Evolutionary conservation across 2,113 vertebrate genomes (phyloP), one percentile per base, ranked within the genome.

Genomic region (Anser cygnoides): DNA sequence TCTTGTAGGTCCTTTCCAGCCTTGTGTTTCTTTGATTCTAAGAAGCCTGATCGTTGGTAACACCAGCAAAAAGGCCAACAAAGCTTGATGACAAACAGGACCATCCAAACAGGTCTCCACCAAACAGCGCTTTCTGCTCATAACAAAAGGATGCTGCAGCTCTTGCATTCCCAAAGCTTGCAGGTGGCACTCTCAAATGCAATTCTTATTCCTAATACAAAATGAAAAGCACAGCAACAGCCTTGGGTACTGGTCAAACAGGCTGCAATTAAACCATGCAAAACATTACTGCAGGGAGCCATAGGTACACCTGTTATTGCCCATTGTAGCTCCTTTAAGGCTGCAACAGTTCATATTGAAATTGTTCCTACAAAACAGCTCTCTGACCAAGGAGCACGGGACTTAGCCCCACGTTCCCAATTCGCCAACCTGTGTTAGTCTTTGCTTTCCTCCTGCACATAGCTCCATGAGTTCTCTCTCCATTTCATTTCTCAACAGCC

Each of bases 391-490:
- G n/a, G 6, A 85, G 28, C 11, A 71, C 23, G 33, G 23, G 54
- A 50, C 41, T 35, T 35, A 20, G 57, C 21, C 33, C 28, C 16
- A 4, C 1, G 1, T 70, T 37, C 33, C 59, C 71, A 52, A 0
- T 35, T 63, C 35, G 63, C 49, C 66, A 52, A 8, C 54, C 65
- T 46, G 23, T 9, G 23, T 35, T 76, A 35, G 26, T 7, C 29
- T 44, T 44, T 7, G 25, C 44, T 57, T 31, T 75, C 61, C 29
- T 74, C 21, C 37, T 35, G 15, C 41, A 13, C 0, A 6, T 1
- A 72, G 37, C 54, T 88, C 33, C n/a, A 28, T 0, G 2, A 49
- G 13, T 1, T 70, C 9, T 41, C 88, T 35, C 72, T 65, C 23
- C 3, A 3, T 71, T 83, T 37, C 3, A 2, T 49, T 54, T 25